phyloP scores from a whole-genome alignment of 2,113 vertebrate genomes.

The Acrocephalus arundinaceus region DNA sequence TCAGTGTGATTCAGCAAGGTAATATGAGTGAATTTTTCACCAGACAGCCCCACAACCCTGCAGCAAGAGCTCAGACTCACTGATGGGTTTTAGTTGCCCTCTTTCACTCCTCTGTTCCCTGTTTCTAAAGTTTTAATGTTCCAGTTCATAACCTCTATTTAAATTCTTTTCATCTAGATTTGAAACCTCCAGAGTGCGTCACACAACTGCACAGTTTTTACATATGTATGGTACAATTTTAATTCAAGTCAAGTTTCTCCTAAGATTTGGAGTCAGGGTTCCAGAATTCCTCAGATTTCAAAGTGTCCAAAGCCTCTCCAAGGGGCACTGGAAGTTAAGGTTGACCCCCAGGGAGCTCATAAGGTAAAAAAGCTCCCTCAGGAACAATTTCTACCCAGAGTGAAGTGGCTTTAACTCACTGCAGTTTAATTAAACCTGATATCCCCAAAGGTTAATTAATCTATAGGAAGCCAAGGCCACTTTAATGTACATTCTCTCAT shows the following conservation, averaged over 20 bases:
- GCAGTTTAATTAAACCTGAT: slow-evolving; percentile 34
- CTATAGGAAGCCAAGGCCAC: slow-evolving; percentile 30
- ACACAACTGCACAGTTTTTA: background rate
- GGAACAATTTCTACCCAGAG: background rate
- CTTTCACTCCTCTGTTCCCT: background rate
- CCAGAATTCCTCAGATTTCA: background rate
- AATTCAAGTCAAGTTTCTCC: background rate
- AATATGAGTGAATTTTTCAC: background rate
- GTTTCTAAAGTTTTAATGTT: background rate
- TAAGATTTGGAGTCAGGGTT: background rate
- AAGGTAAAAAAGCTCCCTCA: background rate
- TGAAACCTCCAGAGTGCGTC: background rate
- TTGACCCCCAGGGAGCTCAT: background rate
- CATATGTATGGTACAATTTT: background rate
- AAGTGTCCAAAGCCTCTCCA: background rate
- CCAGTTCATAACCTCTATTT: background rate
- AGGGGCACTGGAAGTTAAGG: background rate
- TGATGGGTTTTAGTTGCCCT: background rate
- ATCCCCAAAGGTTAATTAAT: slow-evolving; percentile 53
- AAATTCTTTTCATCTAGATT: background rate
- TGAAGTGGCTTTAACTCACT: slow-evolving; percentile 33
- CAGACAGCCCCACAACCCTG: background rate
- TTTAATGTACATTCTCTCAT: background rate
- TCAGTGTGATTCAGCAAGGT: slow-evolving; percentile 10
- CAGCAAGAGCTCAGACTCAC: background rate